phyloP scores from a whole-genome alignment of 2,888 invertebrate species.

The Neria commutata region DNA sequence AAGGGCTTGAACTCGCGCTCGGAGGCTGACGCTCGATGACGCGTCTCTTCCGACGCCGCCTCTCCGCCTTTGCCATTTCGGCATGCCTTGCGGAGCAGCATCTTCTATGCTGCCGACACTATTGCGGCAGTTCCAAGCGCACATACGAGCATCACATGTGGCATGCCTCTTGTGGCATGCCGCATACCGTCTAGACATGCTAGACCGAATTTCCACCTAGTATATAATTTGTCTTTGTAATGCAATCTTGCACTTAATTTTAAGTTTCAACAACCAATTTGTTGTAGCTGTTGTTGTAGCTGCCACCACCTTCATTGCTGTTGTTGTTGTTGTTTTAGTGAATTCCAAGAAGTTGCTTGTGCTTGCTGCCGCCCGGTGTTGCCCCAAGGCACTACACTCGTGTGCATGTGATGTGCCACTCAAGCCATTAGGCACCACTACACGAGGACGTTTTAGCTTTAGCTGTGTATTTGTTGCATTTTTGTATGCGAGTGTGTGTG shows the following conservation, averaged over 20 bases:
- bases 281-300: conserved; percentile 25
- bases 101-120: background rate
- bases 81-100: background rate
- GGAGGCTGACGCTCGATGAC: too few relatives aligned
- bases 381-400: too few relatives aligned
- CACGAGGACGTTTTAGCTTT: too few relatives aligned
- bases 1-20: too few relatives aligned
- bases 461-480: background rate
- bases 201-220: background rate
- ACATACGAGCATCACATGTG: background rate
- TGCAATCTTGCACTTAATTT: conserved; percentile 39
- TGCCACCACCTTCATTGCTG: conserved; percentile 14
- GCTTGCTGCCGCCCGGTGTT: too few relatives aligned
- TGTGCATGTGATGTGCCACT: too few relatives aligned
- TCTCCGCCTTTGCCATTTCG: too few relatives aligned
- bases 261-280: conserved; percentile 29
- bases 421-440: too few relatives aligned
- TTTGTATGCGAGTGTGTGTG: background rate
- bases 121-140: background rate
- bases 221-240: conserved; percentile 37
- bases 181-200: background rate
- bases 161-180: background rate
- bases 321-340: conserved; percentile 8
- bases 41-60: too few relatives aligned
- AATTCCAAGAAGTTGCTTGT: background rate